Percentiles rank a stretch among this genome's conserved stretches.
Conservation (phyloP, 2,797 vertebrate species). For the Pseudocheirus occidentalis region DNA sequence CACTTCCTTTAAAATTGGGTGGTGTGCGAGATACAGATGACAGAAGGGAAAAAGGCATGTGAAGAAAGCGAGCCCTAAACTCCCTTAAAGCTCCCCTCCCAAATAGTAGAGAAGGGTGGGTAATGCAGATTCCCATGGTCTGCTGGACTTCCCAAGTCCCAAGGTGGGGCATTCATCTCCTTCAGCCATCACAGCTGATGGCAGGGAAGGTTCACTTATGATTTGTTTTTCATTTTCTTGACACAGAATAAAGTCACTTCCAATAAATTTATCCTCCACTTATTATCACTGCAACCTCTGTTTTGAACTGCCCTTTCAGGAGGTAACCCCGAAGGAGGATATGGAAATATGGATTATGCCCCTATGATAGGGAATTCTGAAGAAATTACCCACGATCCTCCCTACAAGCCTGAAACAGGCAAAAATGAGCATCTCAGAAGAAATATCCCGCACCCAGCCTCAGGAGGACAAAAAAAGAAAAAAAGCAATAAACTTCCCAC, state of each 20-base stretch:
- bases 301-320: fast-evolving
- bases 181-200: not conserved
- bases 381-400: not conserved
- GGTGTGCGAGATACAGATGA: not conserved
- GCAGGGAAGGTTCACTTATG: not conserved
- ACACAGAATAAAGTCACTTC: not conserved
- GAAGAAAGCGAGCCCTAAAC: not conserved
- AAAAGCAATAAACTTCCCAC: fast-evolving
- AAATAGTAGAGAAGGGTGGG: not conserved
- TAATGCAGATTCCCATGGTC: not conserved
- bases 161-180: not conserved
- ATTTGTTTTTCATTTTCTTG: not conserved
- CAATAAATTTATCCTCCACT: not conserved
- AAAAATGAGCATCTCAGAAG: not conserved
- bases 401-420: not conserved
- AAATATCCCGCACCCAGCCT: not conserved
- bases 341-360: not conserved
- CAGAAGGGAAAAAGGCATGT: not conserved
- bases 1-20: not conserved
- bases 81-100: not conserved
- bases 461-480: no score
- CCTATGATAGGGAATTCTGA: not conserved
- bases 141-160: not conserved
- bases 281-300: not conserved
- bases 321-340: not conserved